phyloP scores from a whole-genome alignment of 2,888 invertebrate genomes.

The Parapristionchus giblindavisi region DNA sequence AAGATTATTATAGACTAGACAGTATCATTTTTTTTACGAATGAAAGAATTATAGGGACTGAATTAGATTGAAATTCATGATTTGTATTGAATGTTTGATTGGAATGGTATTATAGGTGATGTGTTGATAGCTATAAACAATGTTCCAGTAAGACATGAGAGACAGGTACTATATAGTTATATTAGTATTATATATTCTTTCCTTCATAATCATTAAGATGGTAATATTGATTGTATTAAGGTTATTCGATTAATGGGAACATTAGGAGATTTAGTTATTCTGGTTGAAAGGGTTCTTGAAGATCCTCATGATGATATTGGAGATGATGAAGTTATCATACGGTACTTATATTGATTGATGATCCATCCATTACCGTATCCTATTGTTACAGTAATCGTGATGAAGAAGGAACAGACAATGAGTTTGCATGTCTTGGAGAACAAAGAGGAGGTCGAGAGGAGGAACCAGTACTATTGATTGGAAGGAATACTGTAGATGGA shows the following conservation, averaged over 20 bases:
- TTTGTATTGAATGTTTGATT: not conserved
- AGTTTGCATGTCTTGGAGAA: conserved; percentile 42
- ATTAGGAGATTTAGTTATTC: conserved; percentile 61
- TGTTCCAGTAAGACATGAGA: conserved; percentile 62
- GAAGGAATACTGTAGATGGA: too few relatives aligned
- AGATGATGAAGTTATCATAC: conserved; percentile 31
- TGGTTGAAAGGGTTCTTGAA: conserved; percentile 62
- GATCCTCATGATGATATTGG: conserved; percentile 38
- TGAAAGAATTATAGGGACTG: not conserved
- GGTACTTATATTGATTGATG: not conserved
- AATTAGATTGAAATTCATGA: not conserved
- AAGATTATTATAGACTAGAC: too few relatives aligned
- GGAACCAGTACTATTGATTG: conserved; percentile 9
- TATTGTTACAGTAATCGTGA: not conserved
- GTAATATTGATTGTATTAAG: not conserved
- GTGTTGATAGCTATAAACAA: conserved; percentile 64
- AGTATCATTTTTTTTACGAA: too few relatives aligned
- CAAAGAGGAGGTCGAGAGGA: conserved; percentile 13
- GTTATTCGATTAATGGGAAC: conserved; percentile 50
- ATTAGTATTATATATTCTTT: not conserved
- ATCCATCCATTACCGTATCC: too few relatives aligned
- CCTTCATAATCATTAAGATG: not conserved
- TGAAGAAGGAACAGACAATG: conserved; percentile 42
- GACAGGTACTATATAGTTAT: conserved; percentile 51
- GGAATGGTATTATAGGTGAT: conserved; percentile 54